These are phyloP conservation scores for Penaeus indicus DNA, from an alignment of 1,140 invertebrate species.

Conservation along the genomic window DNA sequence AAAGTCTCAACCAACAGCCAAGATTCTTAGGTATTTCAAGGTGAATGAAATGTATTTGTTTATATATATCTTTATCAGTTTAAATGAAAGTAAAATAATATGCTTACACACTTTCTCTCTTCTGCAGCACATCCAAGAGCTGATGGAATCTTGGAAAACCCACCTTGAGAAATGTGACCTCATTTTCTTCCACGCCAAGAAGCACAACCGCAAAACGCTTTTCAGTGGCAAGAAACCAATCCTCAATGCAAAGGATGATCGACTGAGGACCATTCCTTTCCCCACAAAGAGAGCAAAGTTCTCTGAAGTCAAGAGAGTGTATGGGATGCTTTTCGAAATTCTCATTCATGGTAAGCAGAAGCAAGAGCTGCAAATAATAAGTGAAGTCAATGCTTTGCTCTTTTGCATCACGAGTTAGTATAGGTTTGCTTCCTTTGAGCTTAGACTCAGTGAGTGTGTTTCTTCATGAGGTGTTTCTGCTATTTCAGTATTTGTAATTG, in stretches of 20 bases:
- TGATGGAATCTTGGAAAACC: slow-evolving; percentile 79
- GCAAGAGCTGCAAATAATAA: slow-evolving; percentile 67
- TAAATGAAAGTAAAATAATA: neutral
- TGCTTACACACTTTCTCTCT: neutral
- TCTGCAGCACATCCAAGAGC: slow-evolving; percentile 84
- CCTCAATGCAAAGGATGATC: slow-evolving; percentile 77
- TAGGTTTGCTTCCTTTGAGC: neutral
- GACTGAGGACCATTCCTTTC: slow-evolving; percentile 84
- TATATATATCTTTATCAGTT: neutral
- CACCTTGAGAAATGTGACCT: slow-evolving; percentile 79
- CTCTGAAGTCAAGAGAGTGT: slow-evolving; percentile 83
- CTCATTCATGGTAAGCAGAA: slow-evolving; percentile 79
- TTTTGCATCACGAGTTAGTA: neutral
- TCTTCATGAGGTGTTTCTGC: no score
- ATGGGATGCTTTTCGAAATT: slow-evolving; percentile 79
- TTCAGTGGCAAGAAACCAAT: slow-evolving; percentile 82
- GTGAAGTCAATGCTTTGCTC: slow-evolving; percentile 54
- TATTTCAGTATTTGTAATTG: no score
- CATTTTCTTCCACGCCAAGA: slow-evolving; percentile 85
- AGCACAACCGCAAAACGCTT: slow-evolving; percentile 79
- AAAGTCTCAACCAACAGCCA: no score
- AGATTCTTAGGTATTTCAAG: no score
- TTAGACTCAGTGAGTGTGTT: no score
- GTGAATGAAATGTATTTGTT: neutral
- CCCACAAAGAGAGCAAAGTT: slow-evolving; percentile 85